phyloP scores from a whole-genome alignment of 2,797 vertebrate species.

The Sebastes trivittatus region DNA sequence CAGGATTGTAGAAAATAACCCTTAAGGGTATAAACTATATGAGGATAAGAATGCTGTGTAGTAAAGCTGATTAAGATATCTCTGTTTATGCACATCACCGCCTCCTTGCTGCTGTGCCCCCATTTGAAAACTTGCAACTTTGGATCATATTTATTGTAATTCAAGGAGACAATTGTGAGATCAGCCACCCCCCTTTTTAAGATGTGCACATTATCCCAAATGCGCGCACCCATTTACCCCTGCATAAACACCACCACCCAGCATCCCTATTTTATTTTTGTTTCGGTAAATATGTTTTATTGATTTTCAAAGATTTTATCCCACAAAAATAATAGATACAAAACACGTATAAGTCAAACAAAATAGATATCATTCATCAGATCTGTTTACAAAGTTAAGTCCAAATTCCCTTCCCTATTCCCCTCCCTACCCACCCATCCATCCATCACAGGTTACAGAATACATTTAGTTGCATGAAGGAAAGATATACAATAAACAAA shows the following conservation, averaged over 20 bases:
- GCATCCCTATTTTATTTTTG: background rate
- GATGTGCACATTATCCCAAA: background rate
- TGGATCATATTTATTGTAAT: slow-evolving; percentile 5
- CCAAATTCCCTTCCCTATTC: no score
- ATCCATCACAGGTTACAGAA: no score
- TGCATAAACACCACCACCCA: background rate
- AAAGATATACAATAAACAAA: no score
- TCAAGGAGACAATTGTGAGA: slow-evolving; percentile 21
- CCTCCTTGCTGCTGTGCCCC: background rate
- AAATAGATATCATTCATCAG: no score
- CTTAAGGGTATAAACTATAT: background rate
- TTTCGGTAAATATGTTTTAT: no score
- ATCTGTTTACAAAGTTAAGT: no score
- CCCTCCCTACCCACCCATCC: no score
- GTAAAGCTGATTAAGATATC: slow-evolving; percentile 21
- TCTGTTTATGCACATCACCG: background rate
- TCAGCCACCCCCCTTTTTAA: background rate
- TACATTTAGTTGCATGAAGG: no score
- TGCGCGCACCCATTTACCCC: background rate
- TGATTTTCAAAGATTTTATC: no score
- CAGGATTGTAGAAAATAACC: slow-evolving; percentile 1
- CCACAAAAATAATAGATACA: no score
- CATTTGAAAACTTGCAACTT: slow-evolving; percentile 17
- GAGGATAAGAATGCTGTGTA: background rate
- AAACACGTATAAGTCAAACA: no score